These are phyloP conservation scores for Hemicrepidius hirtus DNA, from an alignment of 2,888 invertebrate species.

Conservation along the genomic window DNA sequence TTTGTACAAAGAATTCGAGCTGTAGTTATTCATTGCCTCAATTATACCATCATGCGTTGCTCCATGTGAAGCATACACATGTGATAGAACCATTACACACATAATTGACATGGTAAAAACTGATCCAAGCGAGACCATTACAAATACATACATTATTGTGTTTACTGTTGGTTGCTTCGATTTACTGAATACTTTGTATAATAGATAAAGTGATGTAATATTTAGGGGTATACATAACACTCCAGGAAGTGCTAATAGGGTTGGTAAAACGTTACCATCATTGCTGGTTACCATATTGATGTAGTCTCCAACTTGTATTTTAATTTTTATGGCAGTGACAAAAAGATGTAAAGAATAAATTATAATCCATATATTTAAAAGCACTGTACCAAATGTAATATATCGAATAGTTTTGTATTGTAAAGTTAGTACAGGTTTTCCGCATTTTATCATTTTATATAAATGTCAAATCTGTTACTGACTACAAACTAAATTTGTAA, in stretches of 20 bases:
- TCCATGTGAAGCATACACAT: conserved; percentile 62
- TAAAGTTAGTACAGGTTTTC: conserved; percentile 62
- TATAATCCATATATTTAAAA: conserved; percentile 56
- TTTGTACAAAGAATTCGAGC: conserved; percentile 74
- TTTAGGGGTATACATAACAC: conserved; percentile 63
- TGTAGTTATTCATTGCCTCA: conserved; percentile 76
- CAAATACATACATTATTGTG: conserved; percentile 59
- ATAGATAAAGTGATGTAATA: conserved; percentile 56
- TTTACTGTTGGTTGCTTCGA: conserved; percentile 58
- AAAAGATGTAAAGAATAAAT: conserved; percentile 63
- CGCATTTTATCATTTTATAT: conserved; percentile 36
- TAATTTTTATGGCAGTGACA: conserved; percentile 60
- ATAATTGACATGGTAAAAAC: conserved; percentile 45
- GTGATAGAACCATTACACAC: conserved; percentile 61
- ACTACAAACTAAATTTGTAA: too few relatives aligned
- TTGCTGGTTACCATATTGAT: conserved; percentile 67
- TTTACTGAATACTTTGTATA: conserved; percentile 61
- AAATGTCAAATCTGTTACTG: conserved; percentile 1
- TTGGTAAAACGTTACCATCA: conserved; percentile 66
- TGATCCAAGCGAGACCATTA: conserved; percentile 52
- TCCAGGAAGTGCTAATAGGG: conserved; percentile 58
- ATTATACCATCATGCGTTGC: conserved; percentile 73
- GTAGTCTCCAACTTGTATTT: conserved; percentile 65
- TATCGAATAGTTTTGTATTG: conserved; percentile 61
- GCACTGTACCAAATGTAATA: conserved; percentile 49